phyloP scores from a whole-genome alignment of 2,888 invertebrate genomes.

The Piscicola geometra region DNA sequence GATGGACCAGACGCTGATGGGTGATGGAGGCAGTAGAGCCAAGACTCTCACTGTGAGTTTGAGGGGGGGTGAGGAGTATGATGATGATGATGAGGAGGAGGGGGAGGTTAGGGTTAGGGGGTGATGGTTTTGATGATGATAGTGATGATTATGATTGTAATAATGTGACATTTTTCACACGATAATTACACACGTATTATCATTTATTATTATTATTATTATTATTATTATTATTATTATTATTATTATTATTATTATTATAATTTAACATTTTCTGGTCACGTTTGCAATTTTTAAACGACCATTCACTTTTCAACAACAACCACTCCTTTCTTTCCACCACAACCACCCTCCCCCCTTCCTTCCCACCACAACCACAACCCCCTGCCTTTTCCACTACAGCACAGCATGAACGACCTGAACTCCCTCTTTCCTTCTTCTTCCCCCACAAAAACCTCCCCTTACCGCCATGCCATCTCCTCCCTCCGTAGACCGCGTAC shows the following conservation, averaged over 20 bases:
- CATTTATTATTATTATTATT: no score
- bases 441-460: background rate
- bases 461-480: background rate
- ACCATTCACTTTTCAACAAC: background rate
- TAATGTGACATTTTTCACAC: no score
- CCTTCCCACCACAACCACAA: background rate
- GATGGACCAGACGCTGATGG: background rate
- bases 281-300: background rate
- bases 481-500: background rate
- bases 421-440: background rate
- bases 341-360: background rate
- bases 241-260: no score
- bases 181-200: no score
- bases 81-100: no score
- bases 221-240: no score
- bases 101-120: no score
- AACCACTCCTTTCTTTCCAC: background rate
- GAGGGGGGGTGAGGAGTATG: no score
- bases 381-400: background rate
- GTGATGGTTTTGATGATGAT: no score
- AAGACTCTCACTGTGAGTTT: background rate
- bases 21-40: background rate
- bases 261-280: background rate
- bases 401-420: slow-evolving; percentile 5
- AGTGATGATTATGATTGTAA: no score